Conservation (phyloP, 2,113 vertebrate genomes). For the Datnioides undecimradiatus region DNA sequence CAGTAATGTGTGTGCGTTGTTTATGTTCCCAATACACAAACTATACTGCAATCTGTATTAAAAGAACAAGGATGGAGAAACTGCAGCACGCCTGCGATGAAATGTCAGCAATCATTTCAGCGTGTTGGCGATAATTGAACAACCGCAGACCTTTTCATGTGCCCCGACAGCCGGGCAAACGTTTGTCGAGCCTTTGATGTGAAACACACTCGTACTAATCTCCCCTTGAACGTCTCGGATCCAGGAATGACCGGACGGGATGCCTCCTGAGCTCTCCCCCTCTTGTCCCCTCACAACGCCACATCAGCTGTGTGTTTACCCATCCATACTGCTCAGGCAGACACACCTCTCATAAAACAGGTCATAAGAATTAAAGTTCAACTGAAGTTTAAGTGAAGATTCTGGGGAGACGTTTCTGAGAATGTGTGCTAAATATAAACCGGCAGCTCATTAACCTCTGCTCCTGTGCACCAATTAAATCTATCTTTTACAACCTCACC, state of each 20-base stretch:
- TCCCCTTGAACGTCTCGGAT: background rate
- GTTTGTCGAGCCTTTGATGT: background rate
- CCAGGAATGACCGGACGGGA: background rate
- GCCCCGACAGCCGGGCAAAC: background rate
- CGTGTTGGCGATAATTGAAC: conserved; percentile 30
- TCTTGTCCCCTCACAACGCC: background rate
- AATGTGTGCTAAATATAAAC: background rate
- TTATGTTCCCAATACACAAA: background rate
- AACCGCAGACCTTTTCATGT: conserved; percentile 40
- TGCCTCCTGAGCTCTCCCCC: background rate
- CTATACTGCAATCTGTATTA: conserved; percentile 8
- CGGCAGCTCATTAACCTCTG: background rate
- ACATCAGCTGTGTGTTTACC: conserved; percentile 28
- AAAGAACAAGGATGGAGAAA: conserved; percentile 16
- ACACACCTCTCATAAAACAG: conserved; percentile 57
- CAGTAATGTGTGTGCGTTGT: background rate
- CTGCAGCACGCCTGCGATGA: conserved; percentile 19
- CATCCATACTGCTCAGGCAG: conserved; percentile 18
- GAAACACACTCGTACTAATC: conserved; percentile 7
- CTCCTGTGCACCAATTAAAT: background rate
- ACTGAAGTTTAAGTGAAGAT: conserved; percentile 23
- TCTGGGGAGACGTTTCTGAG: background rate
- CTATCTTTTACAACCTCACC: background rate
- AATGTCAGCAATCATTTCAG: conserved; percentile 26
- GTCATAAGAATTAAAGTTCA: conserved; percentile 24